Evolutionary conservation across 2,113 vertebrate genomes (phyloP).

Genomic region (Tympanuchus pallidicinctus): DNA sequence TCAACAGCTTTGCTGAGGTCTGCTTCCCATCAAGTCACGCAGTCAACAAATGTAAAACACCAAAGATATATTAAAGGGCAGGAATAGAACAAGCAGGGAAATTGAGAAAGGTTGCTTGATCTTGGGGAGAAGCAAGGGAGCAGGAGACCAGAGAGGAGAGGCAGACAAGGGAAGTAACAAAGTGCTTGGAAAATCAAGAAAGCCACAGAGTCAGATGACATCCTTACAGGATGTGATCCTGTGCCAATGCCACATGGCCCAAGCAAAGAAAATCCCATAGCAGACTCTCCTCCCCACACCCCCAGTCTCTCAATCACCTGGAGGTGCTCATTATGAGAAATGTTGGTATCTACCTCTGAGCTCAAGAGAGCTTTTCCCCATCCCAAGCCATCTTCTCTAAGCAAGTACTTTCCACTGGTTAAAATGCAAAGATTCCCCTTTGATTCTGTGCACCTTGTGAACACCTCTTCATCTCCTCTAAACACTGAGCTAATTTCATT

Average conservation of each 20-base stretch:
- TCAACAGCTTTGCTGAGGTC: background rate
- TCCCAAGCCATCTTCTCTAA: background rate
- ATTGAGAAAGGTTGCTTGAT: background rate
- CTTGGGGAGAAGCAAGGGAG: background rate
- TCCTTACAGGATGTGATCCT: background rate
- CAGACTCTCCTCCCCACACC: background rate
- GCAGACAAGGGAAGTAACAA: background rate
- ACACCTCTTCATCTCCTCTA: background rate
- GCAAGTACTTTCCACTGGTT: background rate
- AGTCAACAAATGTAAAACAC: background rate
- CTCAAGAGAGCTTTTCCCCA: background rate
- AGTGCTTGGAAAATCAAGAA: background rate
- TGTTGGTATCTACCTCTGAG: background rate
- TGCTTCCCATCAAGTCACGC: background rate
- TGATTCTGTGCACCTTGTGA: background rate
- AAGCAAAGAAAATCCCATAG: background rate
- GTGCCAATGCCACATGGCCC: background rate
- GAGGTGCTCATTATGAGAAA: background rate
- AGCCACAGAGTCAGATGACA: background rate
- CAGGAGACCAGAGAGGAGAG: background rate
- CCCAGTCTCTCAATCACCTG: background rate
- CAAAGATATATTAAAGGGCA: background rate
- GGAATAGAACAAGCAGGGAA: background rate
- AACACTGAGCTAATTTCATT: background rate
- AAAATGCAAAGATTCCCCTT: background rate